Evolutionary conservation across 2,113 vertebrate genomes (phyloP), one percentile per base, ranked within the genome.

Genomic region (Ophiodon elongatus): DNA sequence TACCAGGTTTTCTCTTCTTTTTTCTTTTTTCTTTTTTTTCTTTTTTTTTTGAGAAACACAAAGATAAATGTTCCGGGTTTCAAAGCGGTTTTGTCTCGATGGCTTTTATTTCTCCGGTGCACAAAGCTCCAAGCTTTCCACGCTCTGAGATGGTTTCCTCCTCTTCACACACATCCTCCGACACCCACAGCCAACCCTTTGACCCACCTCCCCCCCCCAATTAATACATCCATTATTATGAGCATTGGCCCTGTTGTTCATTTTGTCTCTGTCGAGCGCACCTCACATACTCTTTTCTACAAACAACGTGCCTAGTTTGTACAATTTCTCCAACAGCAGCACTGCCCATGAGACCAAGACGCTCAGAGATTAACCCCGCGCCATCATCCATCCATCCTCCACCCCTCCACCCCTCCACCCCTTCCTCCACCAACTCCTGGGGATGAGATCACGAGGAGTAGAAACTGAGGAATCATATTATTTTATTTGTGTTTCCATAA

Each of bases 261-360:
- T 60, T 82, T 70, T 66, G 52, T 77, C 60, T 83, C 78, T 79
- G n/a, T 77, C 56, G 43, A 86, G 83, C 29, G 37, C 85, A 77
- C 67, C 68, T 85, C 54, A 7, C 68, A 62, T 82, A 31, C 31
- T 81, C 50, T 83, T 87, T 91, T 92, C 90, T 93, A 88, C 84
- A 87, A 88, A 91, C 77, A 84, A 91, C 59, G 91, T 93, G 92
- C 94, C 92, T 93, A 76, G 85, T 92, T 91, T 93, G 88, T 91
- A 88, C 80, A 83, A 62, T 84, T 83, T 86, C 80, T 89, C 75
- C 84, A 81, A 87, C 43, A 57, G 92, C 92, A 91, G 83, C 89
- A 92, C 92, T 93, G 90, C 93, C 92, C 86, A 76, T 71, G 66
- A 84, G 80, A 85, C 69, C 54, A 59, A 81, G 88, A 84, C 43